Evolutionary conservation across 2,113 vertebrate genomes (phyloP).

Genomic region (Corvus hawaiiensis): DNA sequence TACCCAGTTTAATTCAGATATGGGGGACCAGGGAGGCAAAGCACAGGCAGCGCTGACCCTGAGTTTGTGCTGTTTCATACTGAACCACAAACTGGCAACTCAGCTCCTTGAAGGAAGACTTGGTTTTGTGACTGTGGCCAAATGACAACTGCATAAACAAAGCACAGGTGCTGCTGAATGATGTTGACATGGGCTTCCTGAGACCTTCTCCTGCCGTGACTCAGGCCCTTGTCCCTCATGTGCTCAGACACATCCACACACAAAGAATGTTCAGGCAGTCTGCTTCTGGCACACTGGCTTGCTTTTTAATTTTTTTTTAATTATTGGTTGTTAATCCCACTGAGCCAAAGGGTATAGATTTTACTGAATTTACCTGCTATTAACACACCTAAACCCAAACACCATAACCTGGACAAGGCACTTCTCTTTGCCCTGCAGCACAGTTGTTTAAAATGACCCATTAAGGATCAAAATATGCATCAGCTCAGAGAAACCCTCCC

Average conservation of each 20-base stretch:
- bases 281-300: neutral
- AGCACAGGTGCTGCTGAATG: neutral
- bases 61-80: neutral
- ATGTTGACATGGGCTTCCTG: neutral
- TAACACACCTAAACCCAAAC: neutral
- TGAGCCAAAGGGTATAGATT: neutral
- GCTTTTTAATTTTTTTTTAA: neutral
- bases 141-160: neutral
- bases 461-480: neutral
- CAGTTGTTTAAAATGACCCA: neutral
- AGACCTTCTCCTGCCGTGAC: neutral
- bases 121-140: neutral
- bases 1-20: neutral
- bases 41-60: neutral
- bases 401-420: neutral
- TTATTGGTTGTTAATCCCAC: neutral
- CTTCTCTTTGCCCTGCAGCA: neutral
- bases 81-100: neutral
- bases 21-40: neutral
- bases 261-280: neutral
- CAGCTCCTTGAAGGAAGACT: neutral
- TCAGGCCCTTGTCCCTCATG: neutral
- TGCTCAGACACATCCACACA: neutral
- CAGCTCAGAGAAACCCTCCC: neutral
- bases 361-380: neutral